Conservation (phyloP, 2,888 invertebrate species). For the Patella ulyssiponensis region DNA sequence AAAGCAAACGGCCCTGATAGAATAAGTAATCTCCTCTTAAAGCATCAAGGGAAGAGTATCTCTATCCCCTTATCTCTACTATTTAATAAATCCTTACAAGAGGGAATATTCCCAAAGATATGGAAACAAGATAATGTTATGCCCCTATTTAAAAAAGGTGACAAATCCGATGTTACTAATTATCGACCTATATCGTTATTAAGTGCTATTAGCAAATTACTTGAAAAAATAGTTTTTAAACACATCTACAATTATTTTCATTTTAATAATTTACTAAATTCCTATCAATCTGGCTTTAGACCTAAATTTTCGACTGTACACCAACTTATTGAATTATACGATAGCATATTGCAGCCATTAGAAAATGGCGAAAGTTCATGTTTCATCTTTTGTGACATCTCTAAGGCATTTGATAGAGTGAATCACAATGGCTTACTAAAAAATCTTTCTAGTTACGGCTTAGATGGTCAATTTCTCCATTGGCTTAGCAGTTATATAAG, state of each 20-base stretch:
- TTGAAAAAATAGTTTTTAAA: background rate
- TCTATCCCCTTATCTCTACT: background rate
- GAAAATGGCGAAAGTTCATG: background rate
- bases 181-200: background rate
- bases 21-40: background rate
- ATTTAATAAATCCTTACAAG: background rate
- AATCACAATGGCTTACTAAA: background rate
- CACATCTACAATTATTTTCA: background rate
- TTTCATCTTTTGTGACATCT: background rate
- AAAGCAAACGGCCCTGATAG: background rate
- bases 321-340: background rate
- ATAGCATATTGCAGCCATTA: background rate
- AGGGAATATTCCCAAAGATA: background rate
- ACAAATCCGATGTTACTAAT: background rate
- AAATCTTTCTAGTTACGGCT: background rate
- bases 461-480: background rate
- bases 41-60: background rate
- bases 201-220: background rate
- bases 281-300: background rate
- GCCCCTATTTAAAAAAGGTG: background rate
- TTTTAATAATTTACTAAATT: background rate
- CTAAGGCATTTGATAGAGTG: background rate
- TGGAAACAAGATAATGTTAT: background rate
- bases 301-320: background rate
- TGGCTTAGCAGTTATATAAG: background rate